Percentiles rank a stretch among this genome's conserved stretches.
These are phyloP conservation scores for Calyptommatus sinebrachiatus DNA, from an alignment of 2,113 vertebrate genomes.

Conservation along the genomic window DNA sequence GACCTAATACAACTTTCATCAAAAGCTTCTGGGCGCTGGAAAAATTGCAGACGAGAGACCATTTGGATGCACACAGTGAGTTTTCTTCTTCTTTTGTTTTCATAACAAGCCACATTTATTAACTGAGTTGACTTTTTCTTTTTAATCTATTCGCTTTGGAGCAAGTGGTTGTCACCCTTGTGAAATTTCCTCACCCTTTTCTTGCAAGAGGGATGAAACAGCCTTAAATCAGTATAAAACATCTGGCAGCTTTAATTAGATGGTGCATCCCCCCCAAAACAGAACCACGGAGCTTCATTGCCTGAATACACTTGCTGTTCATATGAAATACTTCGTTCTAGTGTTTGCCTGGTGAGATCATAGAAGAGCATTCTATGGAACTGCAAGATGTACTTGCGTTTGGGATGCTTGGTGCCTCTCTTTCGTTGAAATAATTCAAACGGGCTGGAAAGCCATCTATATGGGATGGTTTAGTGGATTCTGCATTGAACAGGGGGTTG, in stretches of 20 bases:
- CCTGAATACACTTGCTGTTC: not conserved
- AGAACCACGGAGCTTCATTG: not conserved
- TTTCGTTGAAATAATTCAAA: no score
- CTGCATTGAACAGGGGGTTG: no score
- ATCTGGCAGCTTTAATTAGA: conserved; percentile 23
- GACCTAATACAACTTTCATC: conserved; percentile 34
- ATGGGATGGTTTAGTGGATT: no score
- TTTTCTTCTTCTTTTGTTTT: conserved; percentile 1
- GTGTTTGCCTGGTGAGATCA: not conserved
- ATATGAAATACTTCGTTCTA: not conserved
- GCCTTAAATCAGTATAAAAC: conserved; percentile 22
- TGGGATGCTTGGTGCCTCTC: not conserved
- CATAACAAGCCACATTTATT: conserved; percentile 5
- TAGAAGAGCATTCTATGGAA: not conserved
- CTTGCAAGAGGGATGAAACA: conserved; percentile 9
- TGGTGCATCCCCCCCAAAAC: not conserved
- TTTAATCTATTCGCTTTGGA: conserved; percentile 24
- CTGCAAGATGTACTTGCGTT: not conserved
- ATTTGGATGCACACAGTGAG: conserved; percentile 25
- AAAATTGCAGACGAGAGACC: conserved; percentile 38
- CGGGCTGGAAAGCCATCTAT: no score
- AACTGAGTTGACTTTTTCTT: conserved; percentile 25
- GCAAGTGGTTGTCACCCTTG: conserved; percentile 3
- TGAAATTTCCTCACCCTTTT: not conserved
- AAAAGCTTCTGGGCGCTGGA: not conserved